These are phyloP conservation scores for Frankliniella fusca DNA, from an alignment of 2,888 invertebrate genomes.

Conservation along the genomic window DNA sequence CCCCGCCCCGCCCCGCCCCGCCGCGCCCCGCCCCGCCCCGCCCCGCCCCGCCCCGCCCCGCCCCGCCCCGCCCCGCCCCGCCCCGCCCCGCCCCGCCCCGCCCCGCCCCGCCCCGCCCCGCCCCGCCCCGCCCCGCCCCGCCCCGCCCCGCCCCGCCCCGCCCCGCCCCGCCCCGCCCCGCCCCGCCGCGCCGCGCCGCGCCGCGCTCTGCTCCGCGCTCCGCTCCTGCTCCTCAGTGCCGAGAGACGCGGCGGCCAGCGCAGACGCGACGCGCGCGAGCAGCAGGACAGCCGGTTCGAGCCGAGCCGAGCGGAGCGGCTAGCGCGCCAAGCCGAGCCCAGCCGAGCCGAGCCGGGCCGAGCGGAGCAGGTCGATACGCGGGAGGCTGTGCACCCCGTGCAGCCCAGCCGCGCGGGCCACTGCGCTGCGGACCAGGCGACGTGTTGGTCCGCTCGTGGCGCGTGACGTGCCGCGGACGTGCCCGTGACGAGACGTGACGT, in stretches of 20 bases:
- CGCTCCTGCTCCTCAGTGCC: background rate
- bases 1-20: background rate
- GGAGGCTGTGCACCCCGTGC: background rate
- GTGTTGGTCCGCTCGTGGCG: background rate
- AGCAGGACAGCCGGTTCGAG: background rate
- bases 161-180: no score
- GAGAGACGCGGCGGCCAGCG: background rate
- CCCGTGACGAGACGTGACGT: background rate
- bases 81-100: no score
- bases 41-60: no score
- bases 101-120: background rate
- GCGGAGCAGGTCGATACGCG: background rate
- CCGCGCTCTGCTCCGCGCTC: background rate
- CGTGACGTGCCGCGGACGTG: background rate
- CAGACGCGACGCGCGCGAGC: background rate
- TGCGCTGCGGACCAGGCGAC: background rate
- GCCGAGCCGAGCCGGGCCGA: background rate
- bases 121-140: background rate
- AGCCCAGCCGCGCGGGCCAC: background rate
- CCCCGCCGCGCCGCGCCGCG: background rate
- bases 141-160: background rate
- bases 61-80: background rate
- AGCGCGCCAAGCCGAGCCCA: background rate
- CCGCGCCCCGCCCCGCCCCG: background rate
- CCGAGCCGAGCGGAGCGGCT: background rate